phyloP scores from a whole-genome alignment of 2,113 vertebrate genomes.

The Ageneiosus marmoratus region DNA sequence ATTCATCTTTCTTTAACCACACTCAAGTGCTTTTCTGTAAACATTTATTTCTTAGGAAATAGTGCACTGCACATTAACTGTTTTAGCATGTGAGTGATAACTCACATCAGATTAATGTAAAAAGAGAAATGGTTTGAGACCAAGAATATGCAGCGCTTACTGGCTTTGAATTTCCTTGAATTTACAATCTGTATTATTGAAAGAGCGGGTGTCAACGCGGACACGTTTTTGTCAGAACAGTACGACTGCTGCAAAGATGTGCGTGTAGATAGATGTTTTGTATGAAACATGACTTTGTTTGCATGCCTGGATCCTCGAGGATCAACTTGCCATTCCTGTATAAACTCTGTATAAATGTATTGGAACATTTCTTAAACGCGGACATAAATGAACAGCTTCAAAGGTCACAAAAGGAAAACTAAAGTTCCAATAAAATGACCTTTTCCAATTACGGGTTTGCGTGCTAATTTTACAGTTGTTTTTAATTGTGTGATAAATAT shows the following conservation, averaged over 20 bases:
- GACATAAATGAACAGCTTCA: conserved; percentile 41
- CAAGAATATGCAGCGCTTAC: not conserved
- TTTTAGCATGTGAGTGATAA: not conserved
- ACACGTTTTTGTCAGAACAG: not conserved
- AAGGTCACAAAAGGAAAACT: conserved; percentile 32
- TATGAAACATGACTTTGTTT: conserved; percentile 68
- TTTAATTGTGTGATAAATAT: not conserved
- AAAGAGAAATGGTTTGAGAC: not conserved
- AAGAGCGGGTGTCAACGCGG: not conserved
- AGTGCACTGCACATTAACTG: not conserved
- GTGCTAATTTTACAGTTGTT: not conserved
- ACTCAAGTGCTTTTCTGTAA: not conserved
- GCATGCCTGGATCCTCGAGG: conserved; percentile 75
- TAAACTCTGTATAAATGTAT: conserved; percentile 78
- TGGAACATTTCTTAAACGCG: conserved; percentile 68
- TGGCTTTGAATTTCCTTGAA: not conserved
- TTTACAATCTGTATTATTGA: conserved; percentile 7
- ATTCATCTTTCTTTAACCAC: not conserved
- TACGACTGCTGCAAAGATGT: not conserved
- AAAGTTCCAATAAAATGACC: conserved; percentile 61
- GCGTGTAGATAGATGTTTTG: conserved; percentile 73
- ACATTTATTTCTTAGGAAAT: not conserved
- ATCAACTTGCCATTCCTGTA: conserved; percentile 71
- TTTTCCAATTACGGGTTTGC: conserved; percentile 52
- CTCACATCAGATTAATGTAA: not conserved